phyloP scores from a whole-genome alignment of 2,797 vertebrate species.

The Enteromius unitaeniatus region DNA sequence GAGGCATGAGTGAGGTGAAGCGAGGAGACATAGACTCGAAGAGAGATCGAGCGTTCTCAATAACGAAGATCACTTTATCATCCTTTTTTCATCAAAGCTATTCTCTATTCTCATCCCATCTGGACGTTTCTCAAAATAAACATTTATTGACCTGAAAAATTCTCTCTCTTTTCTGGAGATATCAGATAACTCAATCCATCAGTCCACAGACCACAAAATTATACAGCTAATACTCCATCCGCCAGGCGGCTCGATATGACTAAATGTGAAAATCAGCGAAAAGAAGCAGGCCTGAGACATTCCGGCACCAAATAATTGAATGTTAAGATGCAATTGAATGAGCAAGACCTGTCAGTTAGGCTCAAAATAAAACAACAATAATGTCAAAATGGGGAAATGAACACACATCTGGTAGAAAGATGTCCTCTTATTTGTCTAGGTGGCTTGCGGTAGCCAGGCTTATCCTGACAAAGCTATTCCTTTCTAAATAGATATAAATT shows the following conservation, averaged over 20 bases:
- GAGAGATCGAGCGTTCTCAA: not conserved
- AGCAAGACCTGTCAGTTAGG: slow-evolving; percentile 69
- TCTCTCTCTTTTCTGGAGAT: slow-evolving; percentile 65
- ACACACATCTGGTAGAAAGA: slow-evolving; percentile 71
- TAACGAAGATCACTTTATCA: slow-evolving; percentile 62
- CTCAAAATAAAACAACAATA: slow-evolving; percentile 58
- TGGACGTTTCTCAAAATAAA: slow-evolving; percentile 74
- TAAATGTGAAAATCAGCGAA: slow-evolving; percentile 72
- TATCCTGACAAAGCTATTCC: slow-evolving; percentile 51
- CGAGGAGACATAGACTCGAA: slow-evolving; percentile 9
- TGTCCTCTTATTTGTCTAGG: slow-evolving; percentile 63
- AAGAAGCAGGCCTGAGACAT: slow-evolving; percentile 74
- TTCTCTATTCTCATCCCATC: slow-evolving; percentile 54
- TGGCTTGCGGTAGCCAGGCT: slow-evolving; percentile 40
- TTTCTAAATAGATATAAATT: slow-evolving; percentile 27
- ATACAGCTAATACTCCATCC: slow-evolving; percentile 75
- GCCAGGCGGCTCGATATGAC: slow-evolving; percentile 66
- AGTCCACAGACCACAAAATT: slow-evolving; percentile 80
- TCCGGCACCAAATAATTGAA: slow-evolving; percentile 83
- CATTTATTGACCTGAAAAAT: slow-evolving; percentile 70
- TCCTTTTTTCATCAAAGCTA: slow-evolving; percentile 35
- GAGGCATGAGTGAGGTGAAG: not conserved
- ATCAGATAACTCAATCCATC: slow-evolving; percentile 68
- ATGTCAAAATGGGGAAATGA: slow-evolving; percentile 58
- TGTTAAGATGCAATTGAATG: slow-evolving; percentile 75